Conservation (phyloP, 2,888 invertebrate species). For the Alloplasta piceator region DNA sequence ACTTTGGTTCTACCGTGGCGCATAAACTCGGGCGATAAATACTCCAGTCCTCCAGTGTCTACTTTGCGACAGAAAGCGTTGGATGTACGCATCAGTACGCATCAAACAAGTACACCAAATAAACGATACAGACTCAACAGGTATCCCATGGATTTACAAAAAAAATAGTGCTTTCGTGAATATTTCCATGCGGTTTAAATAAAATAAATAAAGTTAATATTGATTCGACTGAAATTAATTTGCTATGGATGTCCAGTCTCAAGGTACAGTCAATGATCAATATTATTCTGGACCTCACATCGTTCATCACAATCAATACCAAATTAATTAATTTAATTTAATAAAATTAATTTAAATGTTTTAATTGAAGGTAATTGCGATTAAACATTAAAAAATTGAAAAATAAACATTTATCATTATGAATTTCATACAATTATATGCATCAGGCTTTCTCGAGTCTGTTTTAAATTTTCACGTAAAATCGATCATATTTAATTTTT, state of each 20-base stretch:
- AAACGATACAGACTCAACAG: constrained; percentile 6
- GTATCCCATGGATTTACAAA: constrained; percentile 12
- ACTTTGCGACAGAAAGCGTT: constrained; percentile 56
- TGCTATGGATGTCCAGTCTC: constrained; percentile 46
- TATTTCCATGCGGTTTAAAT: not conserved
- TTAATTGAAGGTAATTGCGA: too few species aligned
- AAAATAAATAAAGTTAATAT: not conserved
- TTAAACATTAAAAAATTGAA: not conserved
- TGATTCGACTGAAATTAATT: not conserved
- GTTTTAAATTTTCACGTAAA: not conserved
- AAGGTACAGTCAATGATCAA: constrained; percentile 35
- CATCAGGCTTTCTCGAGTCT: not conserved
- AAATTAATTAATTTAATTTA: not conserved
- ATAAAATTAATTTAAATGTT: too few species aligned
- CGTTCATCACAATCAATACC: not conserved
- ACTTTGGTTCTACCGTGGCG: not conserved
- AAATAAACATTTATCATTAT: not conserved
- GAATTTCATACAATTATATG: not conserved
- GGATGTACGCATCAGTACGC: constrained; percentile 60
- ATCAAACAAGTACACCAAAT: not conserved
- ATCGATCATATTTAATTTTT: not conserved
- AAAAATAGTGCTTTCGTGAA: constrained; percentile 22
- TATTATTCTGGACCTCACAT: too few species aligned
- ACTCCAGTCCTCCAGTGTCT: constrained; percentile 63
- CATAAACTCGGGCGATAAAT: constrained; percentile 49